A percentile compares a stretch with the other conserved stretches of the same genome.
Evolutionary conservation across 2,113 vertebrate species (phyloP).

Genomic region (Anguilla japonica): DNA sequence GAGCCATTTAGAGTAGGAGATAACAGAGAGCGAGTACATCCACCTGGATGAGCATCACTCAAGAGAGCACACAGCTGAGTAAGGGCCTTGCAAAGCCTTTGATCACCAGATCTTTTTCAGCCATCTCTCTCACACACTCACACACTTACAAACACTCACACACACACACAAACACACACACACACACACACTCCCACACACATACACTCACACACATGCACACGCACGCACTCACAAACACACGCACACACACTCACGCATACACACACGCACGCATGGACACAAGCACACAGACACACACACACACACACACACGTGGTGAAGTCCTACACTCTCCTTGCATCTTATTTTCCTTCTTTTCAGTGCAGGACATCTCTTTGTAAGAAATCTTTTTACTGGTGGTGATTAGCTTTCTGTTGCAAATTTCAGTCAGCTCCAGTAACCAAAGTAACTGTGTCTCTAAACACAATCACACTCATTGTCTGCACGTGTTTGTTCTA

Average conservation of each 20-base stretch:
- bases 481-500: slow-evolving; percentile 6
- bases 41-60: not conserved
- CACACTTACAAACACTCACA: not conserved
- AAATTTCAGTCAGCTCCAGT: not conserved
- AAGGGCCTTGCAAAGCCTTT: not conserved
- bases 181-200: not conserved
- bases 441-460: not conserved
- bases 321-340: not conserved
- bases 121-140: not conserved
- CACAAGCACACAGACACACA: no score
- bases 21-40: no score
- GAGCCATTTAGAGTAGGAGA: no score
- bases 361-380: not conserved
- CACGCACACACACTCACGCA: no score
- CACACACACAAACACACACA: not conserved
- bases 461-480: slow-evolving; percentile 4
- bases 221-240: no score
- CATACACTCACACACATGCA: no score
- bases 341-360: not conserved
- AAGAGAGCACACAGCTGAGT: not conserved
- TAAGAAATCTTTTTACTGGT: not conserved
- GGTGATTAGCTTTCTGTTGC: not conserved
- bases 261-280: no score
- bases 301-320: not conserved
- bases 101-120: no score